Evolutionary conservation across 2,113 vertebrate genomes (phyloP), one percentile per base, ranked within the genome.

Genomic region (Gymnarchus niloticus): DNA sequence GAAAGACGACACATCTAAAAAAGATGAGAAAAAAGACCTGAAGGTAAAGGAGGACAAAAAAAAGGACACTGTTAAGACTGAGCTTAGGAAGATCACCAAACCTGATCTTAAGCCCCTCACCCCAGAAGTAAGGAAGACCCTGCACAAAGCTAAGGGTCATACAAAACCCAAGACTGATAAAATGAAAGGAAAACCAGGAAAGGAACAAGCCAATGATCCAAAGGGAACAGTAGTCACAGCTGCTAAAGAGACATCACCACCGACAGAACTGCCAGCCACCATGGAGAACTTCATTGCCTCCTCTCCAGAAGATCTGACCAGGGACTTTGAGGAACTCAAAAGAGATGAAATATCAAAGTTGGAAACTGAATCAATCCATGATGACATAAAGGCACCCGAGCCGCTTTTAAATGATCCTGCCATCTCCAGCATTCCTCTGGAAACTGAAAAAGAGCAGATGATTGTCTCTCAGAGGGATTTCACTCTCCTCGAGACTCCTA

Each of bases 61-160:
- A 90, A 98, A 96, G 90, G 97, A 99, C 76, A 57, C 89, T 81
- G 90, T 90, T 54, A 99, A 97, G 91, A 93, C 94, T 21, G 98
- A 99, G 89, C 76, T 95, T 52, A 98, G 98, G 88, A 99, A 97
- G 92, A 92, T 95, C 1, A 93, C 96, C 41, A 99, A 97, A 88
- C 96, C 97, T 85, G 98, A 99, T 89, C 93, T 99, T 56, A 99
- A 98, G 87, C 96, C 97, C 6, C 97, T 99, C 44, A 99, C 97
- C 2, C 97, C 98, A 52, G 98, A 99, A 91, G 98, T 99, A 23
- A 96, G 97, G 57, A 99, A 99, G 93, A 99, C 98, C 0, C 91
- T 99, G 77, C 97, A 97, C 88, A 99, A 97, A 92, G 97, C 96
- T 69, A 99, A 99, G 91, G 94, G 92, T 48, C 96, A 97, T 76